A percentile compares a stretch with the other conserved stretches of the same genome.
Conservation (phyloP, 2,113 vertebrate species). For the Hucho hucho region DNA sequence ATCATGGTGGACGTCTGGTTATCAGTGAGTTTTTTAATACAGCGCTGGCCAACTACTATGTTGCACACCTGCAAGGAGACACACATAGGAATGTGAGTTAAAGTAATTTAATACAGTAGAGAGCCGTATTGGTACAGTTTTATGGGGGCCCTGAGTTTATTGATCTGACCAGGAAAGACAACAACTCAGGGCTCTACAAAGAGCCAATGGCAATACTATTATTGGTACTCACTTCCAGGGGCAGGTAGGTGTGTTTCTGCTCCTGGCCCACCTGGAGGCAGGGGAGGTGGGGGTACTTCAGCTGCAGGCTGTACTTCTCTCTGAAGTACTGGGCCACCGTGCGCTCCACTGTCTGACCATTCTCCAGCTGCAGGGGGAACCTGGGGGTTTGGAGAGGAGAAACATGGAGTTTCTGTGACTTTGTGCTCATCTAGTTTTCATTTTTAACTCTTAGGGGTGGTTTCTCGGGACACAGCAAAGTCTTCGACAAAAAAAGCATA, state of each 20-base stretch:
- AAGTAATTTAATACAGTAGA: no score
- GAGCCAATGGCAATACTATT: background rate
- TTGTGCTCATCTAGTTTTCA: background rate
- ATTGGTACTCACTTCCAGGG: conserved; percentile 85
- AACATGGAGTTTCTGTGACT: background rate
- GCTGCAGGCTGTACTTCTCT: conserved; percentile 95
- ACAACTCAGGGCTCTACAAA: no score
- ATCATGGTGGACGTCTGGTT: conserved; percentile 99
- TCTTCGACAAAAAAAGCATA: no score
- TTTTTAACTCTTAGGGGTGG: background rate
- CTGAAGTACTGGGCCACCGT: conserved; percentile 98
- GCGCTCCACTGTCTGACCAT: conserved; percentile 94
- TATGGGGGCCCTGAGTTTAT: no score
- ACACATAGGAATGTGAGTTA: background rate
- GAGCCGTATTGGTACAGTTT: no score
- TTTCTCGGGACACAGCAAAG: background rate
- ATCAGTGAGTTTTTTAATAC: conserved; percentile 96
- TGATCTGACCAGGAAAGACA: no score
- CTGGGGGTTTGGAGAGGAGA: conserved; percentile 56
- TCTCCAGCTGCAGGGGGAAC: conserved; percentile 96
- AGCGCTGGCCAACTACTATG: conserved; percentile 92
- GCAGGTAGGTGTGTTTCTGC: conserved; percentile 97
- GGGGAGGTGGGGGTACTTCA: conserved; percentile 95
- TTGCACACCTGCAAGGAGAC: conserved; percentile 84
- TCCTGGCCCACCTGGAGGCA: conserved; percentile 98